These are phyloP conservation scores for Prionailurus viverrinus DNA, from an alignment of 2,113 vertebrate genomes.

Conservation along the genomic window DNA sequence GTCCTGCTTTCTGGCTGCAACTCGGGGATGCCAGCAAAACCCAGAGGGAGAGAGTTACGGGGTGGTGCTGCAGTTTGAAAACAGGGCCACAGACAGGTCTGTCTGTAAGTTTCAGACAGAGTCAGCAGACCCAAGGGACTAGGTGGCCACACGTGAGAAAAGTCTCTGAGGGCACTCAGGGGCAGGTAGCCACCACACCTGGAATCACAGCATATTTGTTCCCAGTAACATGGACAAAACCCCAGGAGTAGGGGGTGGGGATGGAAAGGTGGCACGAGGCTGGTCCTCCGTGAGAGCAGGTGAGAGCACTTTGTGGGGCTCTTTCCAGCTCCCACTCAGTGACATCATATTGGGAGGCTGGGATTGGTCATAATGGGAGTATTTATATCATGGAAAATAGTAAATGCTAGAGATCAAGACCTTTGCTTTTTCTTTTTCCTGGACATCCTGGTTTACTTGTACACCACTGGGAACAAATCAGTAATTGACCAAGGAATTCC, in stretches of 20 bases:
- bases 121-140: too few relatives aligned
- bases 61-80: background rate
- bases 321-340: too few relatives aligned
- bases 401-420: background rate
- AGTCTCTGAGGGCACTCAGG: background rate
- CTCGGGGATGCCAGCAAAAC: background rate
- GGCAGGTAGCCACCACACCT: too few relatives aligned
- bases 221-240: background rate
- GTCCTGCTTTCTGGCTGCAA: background rate
- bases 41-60: background rate
- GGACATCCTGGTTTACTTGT: background rate
- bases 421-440: background rate
- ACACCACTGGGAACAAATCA: background rate
- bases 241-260: background rate
- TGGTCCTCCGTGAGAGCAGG: background rate
- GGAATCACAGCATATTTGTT: background rate
- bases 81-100: background rate
- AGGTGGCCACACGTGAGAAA: accelerated
- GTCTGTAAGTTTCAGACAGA: too few relatives aligned
- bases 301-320: too few relatives aligned
- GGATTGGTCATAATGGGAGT: background rate
- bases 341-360: background rate
- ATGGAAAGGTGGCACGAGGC: background rate
- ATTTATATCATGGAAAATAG: background rate
- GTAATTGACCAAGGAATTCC: background rate